Evolutionary conservation across 2,797 vertebrate species (phyloP), one percentile per base, ranked within the genome.

Genomic region (Chloroceryle inda): DNA sequence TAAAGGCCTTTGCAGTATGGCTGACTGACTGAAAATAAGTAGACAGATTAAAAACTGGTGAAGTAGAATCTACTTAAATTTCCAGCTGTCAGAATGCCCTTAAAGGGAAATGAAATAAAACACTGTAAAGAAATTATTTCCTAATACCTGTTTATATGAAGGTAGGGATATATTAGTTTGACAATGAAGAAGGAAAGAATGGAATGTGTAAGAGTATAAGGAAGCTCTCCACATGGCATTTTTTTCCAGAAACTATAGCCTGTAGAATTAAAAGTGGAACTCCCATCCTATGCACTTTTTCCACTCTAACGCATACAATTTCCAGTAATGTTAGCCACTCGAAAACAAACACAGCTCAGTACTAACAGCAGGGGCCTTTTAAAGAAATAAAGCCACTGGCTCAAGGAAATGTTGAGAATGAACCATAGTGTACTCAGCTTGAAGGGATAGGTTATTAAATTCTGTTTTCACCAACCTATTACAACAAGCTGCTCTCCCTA

Each of bases 91-190:
- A 72, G 38, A 89, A 67, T 15, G 27, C 8, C n/a, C 75, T 33
- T 84, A 68, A 47, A 83, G 33, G 78, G 83, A 89, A 74, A 82
- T 13, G 1, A 92, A 95, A 86, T 26, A 58, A 92, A 92, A 75
- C 8, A 58, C 7, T 38, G 68, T 56, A 71, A 77, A 63, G 13
- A 87, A 68, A n/a, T 13, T 20, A 59, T 66, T 52, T 5, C 0
- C 15, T 21, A 42, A 5, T 22, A 78, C 15, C 8, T 74, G 13
- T 53, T 88, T 53, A 71, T 44, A 90, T 8, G 44, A 13, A 89
- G 29, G 11, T 40, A 80, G 58, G 23, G 16, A 61, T 74, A 37
- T 47, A 74, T 40, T 35, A 24, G 15, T 45, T 40, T 67, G 14
- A 79, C 11, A 78, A 61, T 11, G 44, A 64, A 61, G 9, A 73